Evolutionary conservation across 2,797 vertebrate genomes (phyloP).

Genomic region (Enteromius argenteus): DNA sequence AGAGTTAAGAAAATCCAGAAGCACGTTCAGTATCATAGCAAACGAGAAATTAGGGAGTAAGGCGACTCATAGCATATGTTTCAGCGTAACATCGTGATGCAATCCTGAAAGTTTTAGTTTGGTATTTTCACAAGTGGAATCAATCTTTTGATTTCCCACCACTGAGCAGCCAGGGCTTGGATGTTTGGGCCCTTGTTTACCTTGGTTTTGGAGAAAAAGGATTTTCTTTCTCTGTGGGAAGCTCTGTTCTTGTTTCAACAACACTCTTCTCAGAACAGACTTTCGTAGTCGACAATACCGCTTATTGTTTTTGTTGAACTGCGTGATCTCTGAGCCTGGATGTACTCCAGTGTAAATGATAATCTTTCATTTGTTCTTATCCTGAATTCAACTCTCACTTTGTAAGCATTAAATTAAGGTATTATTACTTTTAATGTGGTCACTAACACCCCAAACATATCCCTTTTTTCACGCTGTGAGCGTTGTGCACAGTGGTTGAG

Average conservation of each 20-base stretch:
- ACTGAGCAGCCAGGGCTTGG: neutral
- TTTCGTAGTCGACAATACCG: neutral
- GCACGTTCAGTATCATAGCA: neutral
- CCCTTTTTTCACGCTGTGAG: neutral
- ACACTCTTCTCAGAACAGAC: constrained; percentile 17
- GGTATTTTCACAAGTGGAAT: constrained; percentile 33
- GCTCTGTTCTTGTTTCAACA: constrained; percentile 35
- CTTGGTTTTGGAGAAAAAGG: constrained; percentile 14
- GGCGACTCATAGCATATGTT: neutral
- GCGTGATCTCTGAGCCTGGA: constrained; percentile 3
- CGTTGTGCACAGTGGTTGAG: too few relatives aligned
- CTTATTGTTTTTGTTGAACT: constrained; percentile 28
- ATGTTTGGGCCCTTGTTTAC: constrained; percentile 37
- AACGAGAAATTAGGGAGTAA: neutral
- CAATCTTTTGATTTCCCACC: constrained; percentile 23
- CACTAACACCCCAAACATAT: neutral
- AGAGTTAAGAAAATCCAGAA: neutral
- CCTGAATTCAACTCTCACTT: neutral
- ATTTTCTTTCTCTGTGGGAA: constrained; percentile 37
- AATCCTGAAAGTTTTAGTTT: neutral
- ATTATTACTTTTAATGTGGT: neutral
- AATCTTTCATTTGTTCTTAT: neutral
- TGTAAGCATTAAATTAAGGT: neutral
- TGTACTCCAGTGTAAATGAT: constrained; percentile 1
- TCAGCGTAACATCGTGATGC: neutral